Percentiles rank a stretch among this genome's conserved stretches.
Conservation (phyloP, 2,888 invertebrate genomes). For the Sarcophaga carnaria region DNA sequence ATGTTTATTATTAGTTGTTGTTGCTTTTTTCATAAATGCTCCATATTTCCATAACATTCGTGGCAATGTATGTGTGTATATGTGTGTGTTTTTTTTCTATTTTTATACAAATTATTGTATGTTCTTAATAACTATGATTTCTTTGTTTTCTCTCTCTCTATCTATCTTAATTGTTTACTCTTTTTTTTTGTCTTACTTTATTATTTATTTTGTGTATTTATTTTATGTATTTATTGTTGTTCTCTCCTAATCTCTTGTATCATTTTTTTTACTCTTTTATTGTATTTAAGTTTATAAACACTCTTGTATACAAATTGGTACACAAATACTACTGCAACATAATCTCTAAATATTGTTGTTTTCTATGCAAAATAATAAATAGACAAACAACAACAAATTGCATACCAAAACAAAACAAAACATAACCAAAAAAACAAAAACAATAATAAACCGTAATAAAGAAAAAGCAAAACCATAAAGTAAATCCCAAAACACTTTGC, state of each 20-base stretch:
- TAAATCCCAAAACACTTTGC: constrained; percentile 34
- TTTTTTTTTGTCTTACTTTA: neutral
- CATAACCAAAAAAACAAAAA: neutral
- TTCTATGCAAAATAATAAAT: constrained; percentile 15
- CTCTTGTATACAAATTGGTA: constrained; percentile 54
- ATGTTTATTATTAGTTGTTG: no score
- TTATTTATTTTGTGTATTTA: constrained; percentile 11
- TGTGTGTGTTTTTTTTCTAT: no score
- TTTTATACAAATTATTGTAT: no score
- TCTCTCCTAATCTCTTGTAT: constrained; percentile 29
- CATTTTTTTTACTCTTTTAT: constrained; percentile 38
- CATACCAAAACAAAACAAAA: constrained; percentile 5
- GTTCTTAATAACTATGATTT: no score
- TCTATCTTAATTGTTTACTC: no score
- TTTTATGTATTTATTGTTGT: constrained; percentile 15
- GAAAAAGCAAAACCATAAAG: constrained; percentile 24
- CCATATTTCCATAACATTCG: no score
- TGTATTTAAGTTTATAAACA: constrained; percentile 54
- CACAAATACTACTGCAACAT: constrained; percentile 55
- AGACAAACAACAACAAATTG: constrained; percentile 13
- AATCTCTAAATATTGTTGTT: constrained; percentile 51
- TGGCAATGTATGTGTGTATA: no score
- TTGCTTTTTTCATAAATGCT: no score
- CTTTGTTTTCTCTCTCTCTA: no score
- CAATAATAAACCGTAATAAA: constrained; percentile 6